Base-by-base conservation (phyloP, 1,140 invertebrate species). In the Pectinophora gossypiella region DNA sequence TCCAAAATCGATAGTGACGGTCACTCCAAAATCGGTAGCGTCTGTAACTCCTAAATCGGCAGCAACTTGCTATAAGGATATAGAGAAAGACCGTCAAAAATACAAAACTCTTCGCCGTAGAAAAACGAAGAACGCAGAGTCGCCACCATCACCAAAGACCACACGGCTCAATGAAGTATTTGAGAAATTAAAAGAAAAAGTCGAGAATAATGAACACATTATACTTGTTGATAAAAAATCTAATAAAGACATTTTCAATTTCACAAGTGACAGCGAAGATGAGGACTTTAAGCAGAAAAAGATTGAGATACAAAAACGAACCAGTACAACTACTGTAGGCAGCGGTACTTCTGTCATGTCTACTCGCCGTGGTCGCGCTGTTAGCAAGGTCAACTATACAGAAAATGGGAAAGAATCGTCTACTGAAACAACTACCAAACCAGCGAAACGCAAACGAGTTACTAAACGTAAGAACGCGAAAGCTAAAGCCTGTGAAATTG, bases 181-280 rank as follows among this genome's bases (percentile, higher is more conserved):
- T 48, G 72, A 85, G 45, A 68, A 65, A 15, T 48, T 80, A 7
- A 80, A 73, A 58, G 56, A 63, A 42, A 65, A 53, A 6, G 36
- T 58, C 1, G 61, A 78, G 10, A 48, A 63, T 32, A 61, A 66
- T 27, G 51, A 64, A 38, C 61, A 67, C 19, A 55, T 76, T 12
- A 62, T 27, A 9, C 22, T 74, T 3, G 70, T 48, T 2, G 61
- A 72, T 43, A 68, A 56, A 56, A 70, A 56, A 20, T 46, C 48
- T 7, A 47, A 56, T 16, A 53, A 54, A 47, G 52, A 64, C 23
- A 44, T 74, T 5, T 83, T 76, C 48, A 80, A 83, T 53, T 77
- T 64, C 51, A 59, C 66, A 0, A 79, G 70, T 46, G 78, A 81
- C 13, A 82, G 76, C 56, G 81, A 82, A 18, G 75, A 82, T 56